Percentiles rank a stretch among this genome's conserved stretches.
These are phyloP conservation scores for Anguilla megastoma DNA, from an alignment of 2,797 vertebrate genomes.

Conservation along the genomic window DNA sequence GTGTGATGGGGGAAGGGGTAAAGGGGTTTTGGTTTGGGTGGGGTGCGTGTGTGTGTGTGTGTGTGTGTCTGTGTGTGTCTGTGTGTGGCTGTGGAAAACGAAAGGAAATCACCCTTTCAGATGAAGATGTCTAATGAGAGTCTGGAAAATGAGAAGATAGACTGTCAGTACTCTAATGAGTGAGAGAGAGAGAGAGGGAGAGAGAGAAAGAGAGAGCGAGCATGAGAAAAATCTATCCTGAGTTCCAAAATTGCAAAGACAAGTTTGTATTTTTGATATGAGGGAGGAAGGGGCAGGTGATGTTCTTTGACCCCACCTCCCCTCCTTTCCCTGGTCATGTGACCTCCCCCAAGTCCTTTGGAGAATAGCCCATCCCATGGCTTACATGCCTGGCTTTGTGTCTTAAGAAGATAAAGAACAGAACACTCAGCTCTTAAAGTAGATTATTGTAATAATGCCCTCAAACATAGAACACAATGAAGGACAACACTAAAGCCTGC, in stretches of 20 bases:
- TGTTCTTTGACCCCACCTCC: neutral
- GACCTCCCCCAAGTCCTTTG: neutral
- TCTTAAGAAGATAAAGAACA: constrained; percentile 44
- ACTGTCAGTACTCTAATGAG: neutral
- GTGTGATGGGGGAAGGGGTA: constrained; percentile 1
- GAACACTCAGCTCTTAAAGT: constrained; percentile 17
- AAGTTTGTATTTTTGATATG: neutral
- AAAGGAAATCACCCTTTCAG: neutral
- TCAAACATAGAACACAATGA: constrained; percentile 1
- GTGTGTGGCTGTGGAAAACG: neutral
- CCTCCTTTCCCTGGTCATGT: neutral
- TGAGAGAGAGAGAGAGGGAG: neutral
- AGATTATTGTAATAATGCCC: constrained; percentile 23
- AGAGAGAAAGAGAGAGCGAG: neutral
- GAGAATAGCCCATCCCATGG: neutral
- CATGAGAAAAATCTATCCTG: neutral
- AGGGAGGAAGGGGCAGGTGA: neutral
- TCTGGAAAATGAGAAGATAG: neutral
- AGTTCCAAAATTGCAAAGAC: neutral
- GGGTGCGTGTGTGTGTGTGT: neutral
- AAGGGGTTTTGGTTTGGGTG: neutral
- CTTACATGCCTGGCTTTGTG: constrained; percentile 25
- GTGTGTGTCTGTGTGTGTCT: neutral
- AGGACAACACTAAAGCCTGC: neutral
- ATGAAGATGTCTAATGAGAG: neutral